Evolutionary conservation across 2,113 vertebrate genomes (phyloP).

Genomic region (Pygathrix nemaeus): DNA sequence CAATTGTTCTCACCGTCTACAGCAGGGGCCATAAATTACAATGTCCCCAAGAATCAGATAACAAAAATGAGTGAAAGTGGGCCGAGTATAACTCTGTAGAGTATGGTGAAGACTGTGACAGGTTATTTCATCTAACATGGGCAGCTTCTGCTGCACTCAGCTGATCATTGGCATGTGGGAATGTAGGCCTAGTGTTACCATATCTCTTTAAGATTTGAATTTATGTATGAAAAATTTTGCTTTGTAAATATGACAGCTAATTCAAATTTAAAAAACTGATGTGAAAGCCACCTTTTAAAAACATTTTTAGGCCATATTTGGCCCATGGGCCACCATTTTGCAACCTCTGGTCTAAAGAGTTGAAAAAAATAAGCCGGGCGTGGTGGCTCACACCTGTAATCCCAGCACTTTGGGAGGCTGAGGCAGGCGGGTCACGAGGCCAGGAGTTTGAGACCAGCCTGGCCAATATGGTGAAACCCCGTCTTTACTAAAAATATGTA

Average conservation of each 20-base stretch:
- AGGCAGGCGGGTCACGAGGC: too few species aligned
- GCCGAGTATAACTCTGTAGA: background rate
- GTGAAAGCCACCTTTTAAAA: background rate
- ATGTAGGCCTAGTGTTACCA: background rate
- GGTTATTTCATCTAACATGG: background rate
- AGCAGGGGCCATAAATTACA: background rate
- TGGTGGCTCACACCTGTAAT: background rate
- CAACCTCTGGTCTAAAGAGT: background rate
- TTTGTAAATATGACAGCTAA: constrained; percentile 41
- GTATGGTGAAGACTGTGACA: background rate
- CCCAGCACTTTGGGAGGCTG: background rate
- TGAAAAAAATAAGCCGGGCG: background rate
- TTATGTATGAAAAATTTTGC: constrained; percentile 30
- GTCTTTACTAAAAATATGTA: too few species aligned
- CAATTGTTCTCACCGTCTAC: background rate
- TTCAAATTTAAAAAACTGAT: constrained; percentile 30
- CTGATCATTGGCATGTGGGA: background rate
- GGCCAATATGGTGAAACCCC: too few species aligned
- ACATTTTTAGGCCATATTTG: background rate
- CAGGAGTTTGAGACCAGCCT: too few species aligned
- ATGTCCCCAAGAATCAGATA: background rate
- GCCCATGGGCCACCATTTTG: background rate
- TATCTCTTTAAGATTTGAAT: constrained; percentile 26
- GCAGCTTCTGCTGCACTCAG: background rate
- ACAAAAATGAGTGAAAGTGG: background rate